These are phyloP conservation scores for Stictocephala bisonia DNA, from an alignment of 2,888 invertebrate genomes.

Conservation along the genomic window DNA sequence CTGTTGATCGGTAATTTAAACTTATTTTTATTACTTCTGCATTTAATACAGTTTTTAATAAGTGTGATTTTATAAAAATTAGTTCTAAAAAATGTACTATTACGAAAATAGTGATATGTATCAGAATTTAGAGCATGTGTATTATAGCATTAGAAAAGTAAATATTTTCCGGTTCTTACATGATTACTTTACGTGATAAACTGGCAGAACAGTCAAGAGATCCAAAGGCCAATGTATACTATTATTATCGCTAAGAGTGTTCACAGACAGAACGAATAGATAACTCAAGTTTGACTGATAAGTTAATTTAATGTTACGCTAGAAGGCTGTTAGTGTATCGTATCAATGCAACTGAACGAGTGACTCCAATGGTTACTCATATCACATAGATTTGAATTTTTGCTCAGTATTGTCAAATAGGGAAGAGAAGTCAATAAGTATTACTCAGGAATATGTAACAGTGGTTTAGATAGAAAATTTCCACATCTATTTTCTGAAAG, in stretches of 20 bases:
- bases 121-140: no score
- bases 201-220: background rate
- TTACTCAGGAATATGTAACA: no score
- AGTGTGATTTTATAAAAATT: no score
- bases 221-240: constrained; percentile 38
- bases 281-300: constrained; percentile 38
- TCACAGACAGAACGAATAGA: constrained; percentile 24
- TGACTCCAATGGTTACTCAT: constrained; percentile 19
- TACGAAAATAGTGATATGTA: no score
- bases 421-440: constrained; percentile 34
- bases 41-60: no score
- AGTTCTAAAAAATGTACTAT: no score
- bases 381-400: constrained; percentile 18
- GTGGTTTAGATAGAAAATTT: no score
- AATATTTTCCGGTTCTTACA: background rate
- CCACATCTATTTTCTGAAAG: no score
- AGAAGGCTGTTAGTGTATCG: constrained; percentile 39
- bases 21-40: no score
- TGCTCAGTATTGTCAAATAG: constrained; percentile 36
- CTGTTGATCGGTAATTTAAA: no score
- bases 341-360: constrained; percentile 1
- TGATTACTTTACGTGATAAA: background rate
- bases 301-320: constrained; percentile 18
- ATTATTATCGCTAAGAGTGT: constrained; percentile 16
- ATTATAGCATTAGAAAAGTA: no score